Base-by-base conservation (phyloP, 2,797 vertebrate genomes). In the Sparidentex hasta region DNA sequence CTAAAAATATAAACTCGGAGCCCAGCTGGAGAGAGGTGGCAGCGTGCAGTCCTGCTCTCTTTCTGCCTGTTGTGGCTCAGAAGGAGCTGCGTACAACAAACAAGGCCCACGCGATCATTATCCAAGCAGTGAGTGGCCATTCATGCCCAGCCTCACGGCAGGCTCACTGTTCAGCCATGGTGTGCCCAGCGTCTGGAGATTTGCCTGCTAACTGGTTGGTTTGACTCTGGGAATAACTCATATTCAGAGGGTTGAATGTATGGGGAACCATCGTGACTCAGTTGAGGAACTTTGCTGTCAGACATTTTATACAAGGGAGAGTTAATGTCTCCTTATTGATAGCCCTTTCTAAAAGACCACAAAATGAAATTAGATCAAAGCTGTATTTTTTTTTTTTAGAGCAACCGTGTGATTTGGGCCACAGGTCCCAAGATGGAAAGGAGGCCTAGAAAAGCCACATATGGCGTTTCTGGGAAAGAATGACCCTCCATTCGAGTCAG, bases 1-100 rank as follows among this genome's bases (percentile, higher is more conserved):
- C 84, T 89, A 90, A 85, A 91, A 88, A 90, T 91, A 90, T 38
- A 61, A 71, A 21, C 55, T 73, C 33, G 54, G 72, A 82, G 66
- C 67, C 70, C 70, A 68, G 71, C 71, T 38, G 52, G 69, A 27
- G 33, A 70, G 38, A 65, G 59, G 54, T 78, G 56, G 62, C 25
- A 41, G n/a, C 74, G 71, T 58, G 64, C 58, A 65, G 46, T 50
- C 46, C 62, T 73, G 20, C 59, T 71, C 55, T 71, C 64, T 50
- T 47, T 64, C 55, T 58, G 41, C 65, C 48, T 79, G 57, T 12
- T 12, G 25, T 58, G 54, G 25, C 66, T 88, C 65, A 80, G 59
- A 50, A 64, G 65, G 50, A 71, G 65, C 56, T 62, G 56, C 56
- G 33, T 64, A 61, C 66, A n/a, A 86, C 83, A 84, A 90, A 88